These are phyloP conservation scores for Lasioglossum zephyrum DNA, from an alignment of 2,888 invertebrate species.

Conservation along the genomic window DNA sequence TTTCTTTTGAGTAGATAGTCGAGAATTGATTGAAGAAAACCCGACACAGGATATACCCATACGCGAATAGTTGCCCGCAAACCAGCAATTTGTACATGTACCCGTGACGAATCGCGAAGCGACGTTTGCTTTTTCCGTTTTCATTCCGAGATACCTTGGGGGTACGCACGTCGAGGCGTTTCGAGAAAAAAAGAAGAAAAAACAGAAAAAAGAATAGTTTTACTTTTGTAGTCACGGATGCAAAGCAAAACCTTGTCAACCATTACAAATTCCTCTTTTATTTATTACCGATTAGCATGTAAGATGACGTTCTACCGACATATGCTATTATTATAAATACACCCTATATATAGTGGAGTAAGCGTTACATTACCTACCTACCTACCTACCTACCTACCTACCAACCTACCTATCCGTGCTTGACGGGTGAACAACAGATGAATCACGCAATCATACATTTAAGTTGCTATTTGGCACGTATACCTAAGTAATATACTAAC, in stretches of 20 bases:
- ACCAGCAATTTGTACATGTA: conserved; percentile 59
- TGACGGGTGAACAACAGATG: conserved; percentile 80
- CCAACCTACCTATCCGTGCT: conserved; percentile 71
- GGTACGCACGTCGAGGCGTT: conserved; percentile 25
- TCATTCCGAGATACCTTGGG: conserved; percentile 41
- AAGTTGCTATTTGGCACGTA: conserved; percentile 85
- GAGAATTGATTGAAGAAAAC: conserved; percentile 74
- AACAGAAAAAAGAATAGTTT: conserved; percentile 40
- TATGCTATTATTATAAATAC: conserved; percentile 84
- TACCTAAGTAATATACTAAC: conserved; percentile 84
- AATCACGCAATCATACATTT: conserved; percentile 85
- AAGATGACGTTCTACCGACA: conserved; percentile 84
- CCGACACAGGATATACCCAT: conserved; percentile 36
- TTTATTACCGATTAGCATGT: conserved; percentile 83
- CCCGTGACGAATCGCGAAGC: conserved; percentile 67
- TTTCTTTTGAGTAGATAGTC: conserved; percentile 78
- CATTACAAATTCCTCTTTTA: conserved; percentile 76
- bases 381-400: conserved; percentile 53
- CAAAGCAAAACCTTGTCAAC: conserved; percentile 74
- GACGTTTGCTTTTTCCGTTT: conserved; percentile 60
- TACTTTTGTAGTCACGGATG: conserved; percentile 64
- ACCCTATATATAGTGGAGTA: conserved; percentile 83
- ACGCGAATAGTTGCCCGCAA: conserved; percentile 55
- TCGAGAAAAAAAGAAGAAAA: conserved; percentile 25
- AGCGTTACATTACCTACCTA: conserved; percentile 78